phyloP scores from a whole-genome alignment of 2,888 invertebrate genomes.

The Tetheella fluctuosa region DNA sequence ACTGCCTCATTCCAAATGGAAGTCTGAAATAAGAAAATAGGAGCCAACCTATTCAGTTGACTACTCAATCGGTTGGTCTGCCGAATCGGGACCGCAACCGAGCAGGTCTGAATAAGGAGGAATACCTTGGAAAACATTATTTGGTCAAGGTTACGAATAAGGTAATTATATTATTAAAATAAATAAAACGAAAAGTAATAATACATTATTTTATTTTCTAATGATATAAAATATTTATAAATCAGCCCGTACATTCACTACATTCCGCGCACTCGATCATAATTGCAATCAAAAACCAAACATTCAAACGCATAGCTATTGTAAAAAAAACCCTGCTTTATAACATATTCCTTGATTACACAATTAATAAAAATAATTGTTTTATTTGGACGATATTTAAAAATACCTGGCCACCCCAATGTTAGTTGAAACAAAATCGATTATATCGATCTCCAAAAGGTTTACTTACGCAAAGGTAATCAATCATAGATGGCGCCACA shows the following conservation, averaged over 20 bases:
- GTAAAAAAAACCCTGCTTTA: neutral
- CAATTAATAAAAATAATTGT: neutral
- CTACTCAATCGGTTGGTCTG: too few species aligned
- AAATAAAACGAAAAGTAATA: conserved; percentile 22
- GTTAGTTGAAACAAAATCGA: neutral
- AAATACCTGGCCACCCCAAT: neutral
- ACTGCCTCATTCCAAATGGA: too few species aligned
- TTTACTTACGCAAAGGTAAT: too few species aligned
- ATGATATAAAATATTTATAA: conserved; percentile 34
- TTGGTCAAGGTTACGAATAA: too few species aligned
- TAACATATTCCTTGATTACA: neutral
- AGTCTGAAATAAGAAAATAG: too few species aligned
- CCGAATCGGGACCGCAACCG: too few species aligned
- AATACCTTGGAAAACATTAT: too few species aligned
- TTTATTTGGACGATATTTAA: neutral
- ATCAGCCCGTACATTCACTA: conserved; percentile 19
- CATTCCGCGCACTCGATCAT: neutral
- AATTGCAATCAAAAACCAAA: neutral
- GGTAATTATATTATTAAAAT: neutral
- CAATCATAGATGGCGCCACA: too few species aligned
- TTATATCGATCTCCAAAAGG: too few species aligned
- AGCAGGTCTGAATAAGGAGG: too few species aligned
- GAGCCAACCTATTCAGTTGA: too few species aligned
- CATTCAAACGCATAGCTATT: neutral
- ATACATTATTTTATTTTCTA: conserved; percentile 33